Conservation (phyloP, 2,888 invertebrate species). For the Lasioglossum malachurum region DNA sequence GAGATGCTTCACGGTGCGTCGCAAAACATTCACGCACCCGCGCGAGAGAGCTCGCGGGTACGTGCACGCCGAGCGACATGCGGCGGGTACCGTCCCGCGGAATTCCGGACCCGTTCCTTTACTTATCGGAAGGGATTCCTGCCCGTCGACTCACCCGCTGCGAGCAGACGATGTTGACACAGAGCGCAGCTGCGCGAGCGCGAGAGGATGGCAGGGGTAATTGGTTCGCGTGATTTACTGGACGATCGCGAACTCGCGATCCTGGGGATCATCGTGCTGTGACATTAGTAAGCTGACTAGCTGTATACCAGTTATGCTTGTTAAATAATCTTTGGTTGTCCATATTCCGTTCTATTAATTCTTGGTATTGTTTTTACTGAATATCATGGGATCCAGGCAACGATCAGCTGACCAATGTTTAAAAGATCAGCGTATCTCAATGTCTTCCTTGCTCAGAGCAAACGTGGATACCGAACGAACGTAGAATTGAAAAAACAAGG, state of each 20-base stretch:
- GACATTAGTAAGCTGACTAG: neutral
- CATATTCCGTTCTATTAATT: neutral
- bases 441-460: neutral
- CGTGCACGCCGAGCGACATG: conserved; percentile 32
- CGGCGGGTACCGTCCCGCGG: conserved; percentile 29
- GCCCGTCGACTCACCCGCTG: conserved; percentile 40
- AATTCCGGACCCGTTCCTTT: conserved; percentile 44
- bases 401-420: no score
- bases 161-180: conserved; percentile 35
- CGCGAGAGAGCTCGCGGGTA: conserved; percentile 12
- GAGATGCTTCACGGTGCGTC: conserved; percentile 26
- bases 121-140: conserved; percentile 60
- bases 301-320: neutral
- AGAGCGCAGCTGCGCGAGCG: conserved; percentile 42
- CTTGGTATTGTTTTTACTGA: no score
- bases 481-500: neutral
- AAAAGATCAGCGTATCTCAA: neutral
- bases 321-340: neutral
- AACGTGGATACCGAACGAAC: neutral
- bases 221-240: conserved; percentile 58
- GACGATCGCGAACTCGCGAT: conserved; percentile 30
- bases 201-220: conserved; percentile 38
- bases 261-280: conserved; percentile 20
- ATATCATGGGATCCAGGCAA: no score
- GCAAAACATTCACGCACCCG: conserved; percentile 10